Conservation (phyloP, 2,888 invertebrate genomes). For the Drosophila mettleri region DNA sequence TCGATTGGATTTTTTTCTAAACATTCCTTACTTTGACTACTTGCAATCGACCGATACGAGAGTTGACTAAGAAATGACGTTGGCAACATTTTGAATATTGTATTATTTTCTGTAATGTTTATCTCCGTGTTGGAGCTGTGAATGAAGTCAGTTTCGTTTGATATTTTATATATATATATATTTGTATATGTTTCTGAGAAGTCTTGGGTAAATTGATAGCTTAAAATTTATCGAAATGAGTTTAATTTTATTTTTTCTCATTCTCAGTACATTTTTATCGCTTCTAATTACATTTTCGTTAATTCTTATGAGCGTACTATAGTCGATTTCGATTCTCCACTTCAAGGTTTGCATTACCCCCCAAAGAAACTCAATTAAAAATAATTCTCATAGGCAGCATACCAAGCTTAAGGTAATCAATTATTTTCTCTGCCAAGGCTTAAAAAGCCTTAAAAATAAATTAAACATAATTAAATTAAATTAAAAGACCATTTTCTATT, state of each 20-base stretch:
- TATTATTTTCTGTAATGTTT: not conserved
- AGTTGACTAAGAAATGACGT: rapidly evolving
- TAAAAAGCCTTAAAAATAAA: too few species aligned
- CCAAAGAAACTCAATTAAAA: too few species aligned
- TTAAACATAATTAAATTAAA: not conserved
- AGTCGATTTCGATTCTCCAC: too few species aligned
- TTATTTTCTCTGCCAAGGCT: too few species aligned
- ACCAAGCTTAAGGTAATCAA: too few species aligned
- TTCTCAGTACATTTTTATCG: too few species aligned
- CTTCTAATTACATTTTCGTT: too few species aligned
- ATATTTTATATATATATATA: not conserved
- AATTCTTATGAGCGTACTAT: too few species aligned
- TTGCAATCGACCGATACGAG: not conserved
- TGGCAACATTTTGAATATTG: not conserved
- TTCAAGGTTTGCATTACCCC: too few species aligned
- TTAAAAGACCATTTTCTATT: not conserved
- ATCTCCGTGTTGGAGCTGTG: not conserved
- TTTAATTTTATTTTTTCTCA: not conserved
- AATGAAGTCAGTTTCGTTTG: not conserved
- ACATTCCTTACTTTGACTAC: not conserved
- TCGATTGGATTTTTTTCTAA: not conserved
- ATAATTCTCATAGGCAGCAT: too few species aligned
- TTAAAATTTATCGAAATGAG: too few species aligned
- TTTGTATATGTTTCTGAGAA: not conserved
- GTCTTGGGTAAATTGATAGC: constrained; percentile 3